phyloP scores from a whole-genome alignment of 2,888 invertebrate genomes.

The Blastobasis lacticolella region DNA sequence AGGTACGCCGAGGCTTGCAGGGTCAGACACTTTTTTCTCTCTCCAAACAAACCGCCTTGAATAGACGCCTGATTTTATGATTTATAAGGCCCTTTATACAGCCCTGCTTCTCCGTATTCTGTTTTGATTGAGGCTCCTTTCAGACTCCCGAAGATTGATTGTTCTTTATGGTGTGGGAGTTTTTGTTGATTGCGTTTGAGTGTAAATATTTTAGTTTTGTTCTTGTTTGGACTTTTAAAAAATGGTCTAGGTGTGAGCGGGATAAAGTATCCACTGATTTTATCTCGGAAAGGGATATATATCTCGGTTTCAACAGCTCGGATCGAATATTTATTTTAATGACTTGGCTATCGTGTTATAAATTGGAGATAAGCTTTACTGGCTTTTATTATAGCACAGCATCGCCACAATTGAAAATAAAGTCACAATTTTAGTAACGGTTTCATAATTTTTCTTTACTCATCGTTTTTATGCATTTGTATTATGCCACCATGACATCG shows the following conservation, averaged over 20 bases:
- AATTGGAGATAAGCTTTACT: conserved; percentile 2
- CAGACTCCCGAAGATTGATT: conserved; percentile 66
- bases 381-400: too few species aligned
- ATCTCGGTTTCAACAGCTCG: conserved; percentile 7
- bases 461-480: too few species aligned
- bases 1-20: conserved; percentile 37
- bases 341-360: conserved; percentile 1
- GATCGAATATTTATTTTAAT: conserved; percentile 7
- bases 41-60: conserved; percentile 62
- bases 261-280: conserved; percentile 17
- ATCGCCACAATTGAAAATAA: too few species aligned
- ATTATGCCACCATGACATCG: too few species aligned
- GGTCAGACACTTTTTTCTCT: conserved; percentile 58
- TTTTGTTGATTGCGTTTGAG: conserved; percentile 57
- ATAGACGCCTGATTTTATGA: conserved; percentile 71
- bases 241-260: conserved; percentile 24
- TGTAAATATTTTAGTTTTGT: conserved; percentile 61
- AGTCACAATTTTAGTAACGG: too few species aligned
- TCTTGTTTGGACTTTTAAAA: conserved; percentile 31
- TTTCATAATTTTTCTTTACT: too few species aligned
- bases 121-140: conserved; percentile 72
- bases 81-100: conserved; percentile 68
- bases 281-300: conserved; percentile 1
- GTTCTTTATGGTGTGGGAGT: conserved; percentile 65
- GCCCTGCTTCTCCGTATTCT: conserved; percentile 61